Percentiles rank a stretch among this genome's conserved stretches.
Conservation (phyloP, 2,888 invertebrate species). For the Lasioglossum zephyrum region DNA sequence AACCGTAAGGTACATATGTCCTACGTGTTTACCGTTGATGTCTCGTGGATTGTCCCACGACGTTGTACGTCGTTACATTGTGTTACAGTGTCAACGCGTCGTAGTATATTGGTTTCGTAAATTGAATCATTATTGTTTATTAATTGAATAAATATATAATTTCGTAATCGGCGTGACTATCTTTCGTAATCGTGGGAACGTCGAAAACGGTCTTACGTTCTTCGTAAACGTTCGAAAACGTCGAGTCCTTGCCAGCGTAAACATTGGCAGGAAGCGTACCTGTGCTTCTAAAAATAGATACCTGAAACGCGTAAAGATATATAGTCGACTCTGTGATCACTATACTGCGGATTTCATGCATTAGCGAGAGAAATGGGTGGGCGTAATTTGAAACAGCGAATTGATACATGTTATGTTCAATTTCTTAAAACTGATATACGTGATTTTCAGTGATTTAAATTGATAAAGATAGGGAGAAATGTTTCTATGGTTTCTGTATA, state of each 20-base stretch:
- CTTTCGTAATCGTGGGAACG: background rate
- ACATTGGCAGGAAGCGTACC: background rate
- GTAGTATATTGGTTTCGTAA: background rate
- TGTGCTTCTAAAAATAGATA: slow-evolving; percentile 30
- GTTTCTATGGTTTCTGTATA: too few species aligned
- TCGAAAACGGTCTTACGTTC: background rate
- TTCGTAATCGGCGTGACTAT: background rate
- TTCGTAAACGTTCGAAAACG: background rate
- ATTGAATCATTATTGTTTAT: too few species aligned
- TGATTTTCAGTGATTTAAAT: too few species aligned
- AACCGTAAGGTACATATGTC: background rate
- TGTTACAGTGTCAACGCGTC: background rate
- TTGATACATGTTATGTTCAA: too few species aligned
- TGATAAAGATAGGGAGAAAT: too few species aligned
- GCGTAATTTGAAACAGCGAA: too few species aligned
- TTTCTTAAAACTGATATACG: too few species aligned
- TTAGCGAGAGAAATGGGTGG: background rate
- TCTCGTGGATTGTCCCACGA: background rate
- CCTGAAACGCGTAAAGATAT: background rate
- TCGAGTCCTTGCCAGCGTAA: background rate
- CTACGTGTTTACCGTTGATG: background rate
- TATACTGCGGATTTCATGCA: background rate
- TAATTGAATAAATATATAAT: too few species aligned
- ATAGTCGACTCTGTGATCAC: background rate
- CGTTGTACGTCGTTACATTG: background rate